Base-by-base conservation (phyloP, 2,113 vertebrate genomes). In the Chroicocephalus ridibundus region DNA sequence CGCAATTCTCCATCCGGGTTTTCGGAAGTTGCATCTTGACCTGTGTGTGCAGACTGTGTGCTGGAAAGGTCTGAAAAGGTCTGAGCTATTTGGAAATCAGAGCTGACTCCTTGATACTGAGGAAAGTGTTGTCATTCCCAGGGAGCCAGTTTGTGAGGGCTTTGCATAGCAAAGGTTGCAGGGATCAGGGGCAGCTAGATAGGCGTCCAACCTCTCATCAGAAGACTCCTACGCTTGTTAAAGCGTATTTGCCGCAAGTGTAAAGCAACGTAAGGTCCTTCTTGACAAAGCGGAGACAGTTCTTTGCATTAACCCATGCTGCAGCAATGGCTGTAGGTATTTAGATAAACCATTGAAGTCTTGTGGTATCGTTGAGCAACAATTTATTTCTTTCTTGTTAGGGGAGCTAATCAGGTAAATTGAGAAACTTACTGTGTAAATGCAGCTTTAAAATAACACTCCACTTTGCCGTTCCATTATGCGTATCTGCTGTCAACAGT, bases 401-500 rank as follows among this genome's bases (percentile, higher is more conserved):
- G 51, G 47, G 40, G 9, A 54, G 72, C 65, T 82, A 74, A 85
- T 93, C 76, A 75, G 74, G 52, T 61, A 91, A 94, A 91, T 91
- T 49, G 80, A 91, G 88, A 94, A 94, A 93, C 9, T 69, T 36
- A 2, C 47, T 68, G 52, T 71, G 72, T 82, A 88, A 95, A 86
- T 85, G 54, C 77, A 91, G 55, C 69, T 95, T 96, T 95, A 95
- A 85, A 96, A 70, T 94, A 94, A 88, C 76, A 79, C 75, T 90
- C 38, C 0, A 3, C 36, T 90, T 74, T 90, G 75, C 47, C 40
- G 11, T 94, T 94, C 80, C 85, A 54, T 86, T 94, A 90, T 49
- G n/a, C 70, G 82, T 84, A 54, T 93, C 75, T 92, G 18, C 93
- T 96, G 85, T 95, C 94, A 97, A 93, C 93, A 88, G 89, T 94